A percentile compares a stretch with the other conserved stretches of the same genome.
These are phyloP conservation scores for Tromatobia lineatoria DNA, from an alignment of 2,888 invertebrate species.

Conservation along the genomic window DNA sequence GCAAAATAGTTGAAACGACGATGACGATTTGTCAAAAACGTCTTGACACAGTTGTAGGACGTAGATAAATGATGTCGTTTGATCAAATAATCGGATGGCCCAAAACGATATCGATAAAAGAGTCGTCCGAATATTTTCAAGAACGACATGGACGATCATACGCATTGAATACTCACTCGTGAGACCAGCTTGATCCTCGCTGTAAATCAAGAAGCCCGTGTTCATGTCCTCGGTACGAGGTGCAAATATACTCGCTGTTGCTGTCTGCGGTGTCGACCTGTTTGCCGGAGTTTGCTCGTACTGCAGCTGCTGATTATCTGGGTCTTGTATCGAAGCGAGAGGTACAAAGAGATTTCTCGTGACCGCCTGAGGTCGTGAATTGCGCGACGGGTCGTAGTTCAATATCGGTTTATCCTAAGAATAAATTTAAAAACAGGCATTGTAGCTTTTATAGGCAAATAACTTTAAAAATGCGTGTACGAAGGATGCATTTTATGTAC, in stretches of 20 bases:
- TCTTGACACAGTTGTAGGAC: no score
- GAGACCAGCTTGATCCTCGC: conserved; percentile 93
- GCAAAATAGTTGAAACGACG: no score
- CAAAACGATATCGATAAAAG: no score
- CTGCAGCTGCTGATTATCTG: conserved; percentile 59
- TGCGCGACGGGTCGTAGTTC: conserved; percentile 72
- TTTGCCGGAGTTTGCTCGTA: conserved; percentile 68
- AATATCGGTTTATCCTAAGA: conserved; percentile 78
- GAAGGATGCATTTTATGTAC: conserved; percentile 54
- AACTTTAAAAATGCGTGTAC: neutral
- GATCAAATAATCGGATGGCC: no score
- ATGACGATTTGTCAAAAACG: no score
- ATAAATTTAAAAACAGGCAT: conserved; percentile 8
- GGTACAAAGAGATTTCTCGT: conserved; percentile 76
- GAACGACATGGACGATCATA: no score
- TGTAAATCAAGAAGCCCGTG: conserved; percentile 95
- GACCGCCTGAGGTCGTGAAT: conserved; percentile 72
- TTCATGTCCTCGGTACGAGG: conserved; percentile 97
- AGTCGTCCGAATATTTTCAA: no score
- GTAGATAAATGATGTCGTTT: no score
- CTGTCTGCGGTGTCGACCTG: conserved; percentile 88
- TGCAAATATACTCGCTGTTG: conserved; percentile 92
- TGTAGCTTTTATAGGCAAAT: neutral
- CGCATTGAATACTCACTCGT: conserved; percentile 91
- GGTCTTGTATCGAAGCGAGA: conserved; percentile 70